Percentiles rank a stretch among this genome's conserved stretches.
phyloP scores from a whole-genome alignment of 1,140 invertebrate species.

The Spodoptera frugiperda region DNA sequence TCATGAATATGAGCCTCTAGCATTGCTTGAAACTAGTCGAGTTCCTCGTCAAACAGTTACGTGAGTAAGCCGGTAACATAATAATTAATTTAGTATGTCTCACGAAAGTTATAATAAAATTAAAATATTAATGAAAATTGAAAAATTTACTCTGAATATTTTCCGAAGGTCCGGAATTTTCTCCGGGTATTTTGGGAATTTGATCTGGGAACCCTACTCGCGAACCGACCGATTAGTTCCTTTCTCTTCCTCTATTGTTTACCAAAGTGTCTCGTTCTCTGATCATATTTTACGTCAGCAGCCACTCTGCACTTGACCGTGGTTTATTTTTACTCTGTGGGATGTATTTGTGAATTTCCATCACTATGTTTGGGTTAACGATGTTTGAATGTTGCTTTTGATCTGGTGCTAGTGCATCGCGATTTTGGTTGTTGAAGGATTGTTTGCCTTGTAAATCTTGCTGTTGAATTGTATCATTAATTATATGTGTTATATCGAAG shows the following conservation, averaged over 20 bases:
- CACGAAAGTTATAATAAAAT: no score
- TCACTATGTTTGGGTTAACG: neutral
- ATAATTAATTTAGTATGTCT: no score
- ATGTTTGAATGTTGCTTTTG: neutral
- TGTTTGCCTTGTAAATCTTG: no score
- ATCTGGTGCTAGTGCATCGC: neutral
- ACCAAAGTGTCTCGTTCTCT: slow-evolving; percentile 4
- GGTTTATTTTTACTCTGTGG: neutral
- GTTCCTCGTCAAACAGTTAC: no score
- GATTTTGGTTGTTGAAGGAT: neutral
- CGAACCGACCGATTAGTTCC: slow-evolving; percentile 18
- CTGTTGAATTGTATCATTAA: neutral
- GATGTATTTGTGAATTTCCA: neutral
- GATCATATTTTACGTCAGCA: slow-evolving; percentile 30
- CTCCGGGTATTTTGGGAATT: no score
- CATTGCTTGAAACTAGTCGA: no score
- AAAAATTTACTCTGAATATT: no score
- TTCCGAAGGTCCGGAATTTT: no score
- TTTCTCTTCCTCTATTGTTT: slow-evolving; percentile 19
- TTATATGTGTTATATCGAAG: neutral
- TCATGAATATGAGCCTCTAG: no score
- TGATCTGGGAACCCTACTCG: no score
- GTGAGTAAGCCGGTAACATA: no score
- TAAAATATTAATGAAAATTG: no score
- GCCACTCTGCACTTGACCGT: slow-evolving; percentile 4